Percentiles rank a stretch among this genome's conserved stretches.
Evolutionary conservation across 2,113 vertebrate species (phyloP).

Genomic region (Anarhynchus alexandrinus): DNA sequence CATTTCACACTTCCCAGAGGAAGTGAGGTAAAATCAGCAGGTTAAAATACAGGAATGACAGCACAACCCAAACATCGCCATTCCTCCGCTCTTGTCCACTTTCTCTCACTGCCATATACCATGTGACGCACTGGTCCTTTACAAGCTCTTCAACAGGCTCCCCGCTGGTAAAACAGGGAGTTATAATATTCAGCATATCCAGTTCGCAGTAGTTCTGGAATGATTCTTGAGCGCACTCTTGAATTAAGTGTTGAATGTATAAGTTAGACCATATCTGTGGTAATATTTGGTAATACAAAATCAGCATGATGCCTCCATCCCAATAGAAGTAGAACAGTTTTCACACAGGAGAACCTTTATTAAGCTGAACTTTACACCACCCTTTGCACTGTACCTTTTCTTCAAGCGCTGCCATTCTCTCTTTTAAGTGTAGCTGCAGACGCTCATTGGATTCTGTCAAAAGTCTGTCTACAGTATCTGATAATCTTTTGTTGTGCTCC

Average conservation of each 20-base stretch:
- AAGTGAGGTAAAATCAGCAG: not conserved
- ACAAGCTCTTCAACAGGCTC: not conserved
- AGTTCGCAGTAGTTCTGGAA: not conserved
- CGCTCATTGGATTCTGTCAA: constrained; percentile 97
- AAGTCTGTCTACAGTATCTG: constrained; percentile 95
- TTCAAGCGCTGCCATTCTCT: constrained; percentile 95
- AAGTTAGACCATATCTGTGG: not conserved
- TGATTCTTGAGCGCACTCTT: not conserved
- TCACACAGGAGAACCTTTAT: not conserved
- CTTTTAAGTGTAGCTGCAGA: constrained; percentile 94
- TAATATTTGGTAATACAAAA: not conserved
- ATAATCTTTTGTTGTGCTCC: constrained; percentile 97
- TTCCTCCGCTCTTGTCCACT: not conserved
- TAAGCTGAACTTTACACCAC: not conserved
- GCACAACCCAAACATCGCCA: not conserved
- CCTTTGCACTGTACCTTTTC: constrained; percentile 85
- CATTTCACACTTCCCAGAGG: not conserved
- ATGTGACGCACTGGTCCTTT: not conserved
- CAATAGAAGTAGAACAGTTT: not conserved
- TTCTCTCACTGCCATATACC: not conserved
- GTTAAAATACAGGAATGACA: not conserved
- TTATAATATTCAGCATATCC: not conserved
- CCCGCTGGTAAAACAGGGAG: not conserved
- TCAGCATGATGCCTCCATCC: not conserved
- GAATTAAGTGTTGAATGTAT: not conserved